Evolutionary conservation across 1,140 invertebrate genomes (phyloP).

Genomic region (Thaumetopoea pityocampa): DNA sequence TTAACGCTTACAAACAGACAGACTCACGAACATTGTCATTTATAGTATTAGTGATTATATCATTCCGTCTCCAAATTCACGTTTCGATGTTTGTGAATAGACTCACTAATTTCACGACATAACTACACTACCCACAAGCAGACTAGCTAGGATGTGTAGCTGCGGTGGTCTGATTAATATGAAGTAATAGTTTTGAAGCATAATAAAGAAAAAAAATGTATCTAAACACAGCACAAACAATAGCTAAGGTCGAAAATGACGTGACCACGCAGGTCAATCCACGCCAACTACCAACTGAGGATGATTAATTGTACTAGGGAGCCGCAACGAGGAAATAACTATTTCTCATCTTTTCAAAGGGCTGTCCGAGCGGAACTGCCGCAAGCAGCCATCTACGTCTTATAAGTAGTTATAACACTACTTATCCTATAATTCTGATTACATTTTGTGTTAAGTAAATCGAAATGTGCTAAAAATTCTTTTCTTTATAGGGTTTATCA

Average conservation of each 20-base stretch:
- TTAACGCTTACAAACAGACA: too few species aligned
- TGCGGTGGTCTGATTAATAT: too few species aligned
- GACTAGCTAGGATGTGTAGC: too few species aligned
- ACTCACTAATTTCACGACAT: too few species aligned
- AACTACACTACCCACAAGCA: too few species aligned
- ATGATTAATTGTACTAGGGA: constrained; percentile 56
- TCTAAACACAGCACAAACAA: constrained; percentile 28
- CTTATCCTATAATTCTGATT: constrained; percentile 33
- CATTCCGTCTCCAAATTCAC: too few species aligned
- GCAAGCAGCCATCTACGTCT: constrained; percentile 37
- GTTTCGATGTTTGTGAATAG: too few species aligned
- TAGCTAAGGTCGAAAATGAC: constrained; percentile 30
- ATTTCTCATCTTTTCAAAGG: constrained; percentile 58
- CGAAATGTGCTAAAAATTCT: constrained; percentile 7
- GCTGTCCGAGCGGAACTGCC: constrained; percentile 42
- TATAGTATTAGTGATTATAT: too few species aligned
- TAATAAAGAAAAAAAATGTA: too few species aligned
- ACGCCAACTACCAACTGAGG: constrained; percentile 32
- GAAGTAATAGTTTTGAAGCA: too few species aligned
- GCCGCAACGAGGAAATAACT: constrained; percentile 51
- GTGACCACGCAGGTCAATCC: constrained; percentile 47
- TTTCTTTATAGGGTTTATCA: too few species aligned
- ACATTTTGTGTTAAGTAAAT: constrained; percentile 25
- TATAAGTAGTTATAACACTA: constrained; percentile 45
- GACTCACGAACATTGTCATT: too few species aligned